A percentile compares a stretch with the other conserved stretches of the same genome.
Conservation (phyloP, 2,797 vertebrate genomes). For the Adrianichthys oophorus region DNA sequence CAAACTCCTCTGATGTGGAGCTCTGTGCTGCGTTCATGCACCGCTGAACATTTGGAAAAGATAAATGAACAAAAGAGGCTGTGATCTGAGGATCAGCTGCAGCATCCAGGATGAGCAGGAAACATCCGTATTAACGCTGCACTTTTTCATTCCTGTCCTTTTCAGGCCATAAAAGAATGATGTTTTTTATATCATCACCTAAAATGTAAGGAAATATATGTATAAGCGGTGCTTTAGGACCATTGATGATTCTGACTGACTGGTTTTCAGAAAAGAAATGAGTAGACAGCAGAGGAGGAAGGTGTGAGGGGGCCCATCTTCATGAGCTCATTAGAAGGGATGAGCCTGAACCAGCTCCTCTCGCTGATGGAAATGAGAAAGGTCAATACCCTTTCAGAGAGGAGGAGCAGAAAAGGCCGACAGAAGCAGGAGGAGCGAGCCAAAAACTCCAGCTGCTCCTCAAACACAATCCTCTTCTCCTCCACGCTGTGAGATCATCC, state of each 20-base stretch:
- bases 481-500: conserved; percentile 34
- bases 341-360: neutral
- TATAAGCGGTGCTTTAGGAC: too few relatives aligned
- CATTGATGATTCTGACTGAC: too few relatives aligned
- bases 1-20: conserved; percentile 7
- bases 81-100: conserved; percentile 6
- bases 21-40: conserved; percentile 21
- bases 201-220: too few relatives aligned
- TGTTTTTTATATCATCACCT: too few relatives aligned
- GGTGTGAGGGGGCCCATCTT: conserved; percentile 2
- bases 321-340: conserved; percentile 12
- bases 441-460: neutral
- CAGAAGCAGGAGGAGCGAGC: conserved; percentile 12
- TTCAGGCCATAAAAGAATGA: too few relatives aligned
- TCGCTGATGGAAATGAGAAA: conserved; percentile 30
- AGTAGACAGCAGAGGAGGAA: neutral
- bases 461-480: conserved; percentile 13
- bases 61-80: conserved; percentile 7
- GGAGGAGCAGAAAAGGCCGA: conserved; percentile 3
- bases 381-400: conserved; percentile 43
- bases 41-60: conserved; percentile 26
- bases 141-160: too few relatives aligned
- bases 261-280: too few relatives aligned
- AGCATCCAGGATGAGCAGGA: neutral
- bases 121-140: too few relatives aligned